These are phyloP conservation scores for Sturnira hondurensis DNA, from an alignment of 2,113 vertebrate genomes.

Conservation along the genomic window DNA sequence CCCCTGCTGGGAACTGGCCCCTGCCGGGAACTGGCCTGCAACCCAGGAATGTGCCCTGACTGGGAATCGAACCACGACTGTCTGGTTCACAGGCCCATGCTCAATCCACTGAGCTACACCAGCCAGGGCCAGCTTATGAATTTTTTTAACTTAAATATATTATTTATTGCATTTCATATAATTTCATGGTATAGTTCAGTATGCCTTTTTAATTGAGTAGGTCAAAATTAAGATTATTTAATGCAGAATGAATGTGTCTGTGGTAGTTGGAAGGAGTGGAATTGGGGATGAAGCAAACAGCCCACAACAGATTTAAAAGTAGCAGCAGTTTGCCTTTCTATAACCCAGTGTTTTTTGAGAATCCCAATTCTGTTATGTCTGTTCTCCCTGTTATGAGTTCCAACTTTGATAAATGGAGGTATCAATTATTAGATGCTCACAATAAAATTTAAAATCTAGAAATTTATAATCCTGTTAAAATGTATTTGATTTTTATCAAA, in stretches of 20 bases:
- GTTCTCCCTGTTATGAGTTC: neutral
- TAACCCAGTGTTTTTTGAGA: neutral
- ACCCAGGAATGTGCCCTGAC: too few species aligned
- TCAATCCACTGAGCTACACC: too few species aligned
- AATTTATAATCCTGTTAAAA: slow-evolving; percentile 10
- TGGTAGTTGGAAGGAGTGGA: neutral
- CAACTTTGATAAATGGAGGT: neutral
- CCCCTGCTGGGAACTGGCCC: too few species aligned
- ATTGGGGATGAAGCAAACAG: neutral
- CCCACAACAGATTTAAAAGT: neutral
- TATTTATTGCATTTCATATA: neutral
- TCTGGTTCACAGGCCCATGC: too few species aligned
- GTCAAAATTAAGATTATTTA: neutral
- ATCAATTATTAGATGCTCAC: neutral
- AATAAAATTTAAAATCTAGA: neutral
- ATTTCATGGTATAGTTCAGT: neutral
- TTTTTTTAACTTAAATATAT: neutral
- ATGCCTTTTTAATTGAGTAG: neutral
- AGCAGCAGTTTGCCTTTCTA: neutral
- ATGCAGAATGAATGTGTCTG: neutral
- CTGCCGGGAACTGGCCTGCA: too few species aligned
- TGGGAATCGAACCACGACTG: too few species aligned
- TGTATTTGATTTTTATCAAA: neutral
- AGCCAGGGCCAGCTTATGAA: too few species aligned
- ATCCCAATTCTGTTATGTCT: neutral